Evolutionary conservation across 37 sponge, comb jelly and placozoan genomes (phyloP).

Genomic region (Hormiphora californensis): DNA sequence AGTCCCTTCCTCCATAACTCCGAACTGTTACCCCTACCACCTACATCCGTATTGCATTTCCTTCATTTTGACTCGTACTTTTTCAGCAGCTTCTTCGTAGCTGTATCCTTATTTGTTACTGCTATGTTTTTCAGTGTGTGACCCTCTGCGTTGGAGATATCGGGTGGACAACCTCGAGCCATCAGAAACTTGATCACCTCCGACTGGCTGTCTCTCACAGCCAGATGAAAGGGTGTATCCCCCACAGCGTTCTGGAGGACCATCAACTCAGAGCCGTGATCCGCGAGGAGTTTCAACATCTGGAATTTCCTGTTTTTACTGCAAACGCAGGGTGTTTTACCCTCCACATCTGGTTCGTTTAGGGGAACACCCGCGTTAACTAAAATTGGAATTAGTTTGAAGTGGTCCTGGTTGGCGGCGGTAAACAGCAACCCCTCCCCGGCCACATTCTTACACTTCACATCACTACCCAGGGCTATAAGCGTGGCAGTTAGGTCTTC

Average conservation of each 20-base stretch:
- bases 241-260: conserved; percentile 2
- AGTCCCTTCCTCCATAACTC: conserved; percentile 40
- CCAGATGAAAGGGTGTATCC: conserved; percentile 14
- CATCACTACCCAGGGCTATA: conserved; percentile 38
- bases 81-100: conserved; percentile 38
- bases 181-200: conserved; percentile 45
- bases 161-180: conserved; percentile 11
- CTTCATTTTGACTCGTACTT: not conserved
- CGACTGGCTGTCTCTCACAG: not conserved
- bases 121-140: conserved; percentile 22
- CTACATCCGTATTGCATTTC: not conserved
- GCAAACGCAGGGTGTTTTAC: not conserved
- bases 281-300: conserved; percentile 33
- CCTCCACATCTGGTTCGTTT: conserved; percentile 9
- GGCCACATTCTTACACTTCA: not conserved
- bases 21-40: not conserved
- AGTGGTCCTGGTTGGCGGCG: conserved; percentile 27
- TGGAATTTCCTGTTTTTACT: not conserved
- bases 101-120: not conserved
- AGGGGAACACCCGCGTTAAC: conserved; percentile 28
- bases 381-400: conserved; percentile 1
- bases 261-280: not conserved
- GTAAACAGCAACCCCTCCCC: conserved; percentile 24
- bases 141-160: conserved; percentile 12
- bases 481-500: conserved; percentile 39